These are phyloP conservation scores for Brachionus plicatilis DNA, from an alignment of 1,140 invertebrate species.

Conservation along the genomic window DNA sequence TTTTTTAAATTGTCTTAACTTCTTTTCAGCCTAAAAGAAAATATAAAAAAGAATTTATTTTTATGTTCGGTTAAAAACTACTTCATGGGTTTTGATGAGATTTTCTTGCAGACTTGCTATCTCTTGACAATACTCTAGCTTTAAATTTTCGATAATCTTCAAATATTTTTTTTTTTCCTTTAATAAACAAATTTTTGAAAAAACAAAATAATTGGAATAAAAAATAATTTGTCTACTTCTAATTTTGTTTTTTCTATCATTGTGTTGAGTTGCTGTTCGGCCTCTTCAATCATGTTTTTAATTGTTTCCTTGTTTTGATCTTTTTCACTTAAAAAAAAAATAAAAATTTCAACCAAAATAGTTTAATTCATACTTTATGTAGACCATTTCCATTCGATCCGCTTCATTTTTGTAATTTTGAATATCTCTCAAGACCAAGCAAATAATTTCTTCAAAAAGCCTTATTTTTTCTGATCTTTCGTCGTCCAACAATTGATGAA, in stretches of 20 bases:
- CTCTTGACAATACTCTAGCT: background rate
- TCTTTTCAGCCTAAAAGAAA: background rate
- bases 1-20: background rate
- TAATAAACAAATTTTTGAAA: background rate
- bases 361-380: background rate
- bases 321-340: constrained; percentile 1
- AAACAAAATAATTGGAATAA: background rate
- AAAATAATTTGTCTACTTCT: background rate
- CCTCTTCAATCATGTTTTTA: constrained; percentile 37
- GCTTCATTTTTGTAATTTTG: constrained; percentile 1
- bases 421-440: background rate
- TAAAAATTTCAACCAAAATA: background rate
- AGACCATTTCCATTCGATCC: background rate
- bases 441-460: constrained; percentile 34
- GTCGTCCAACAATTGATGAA: background rate
- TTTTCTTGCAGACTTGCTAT: background rate
- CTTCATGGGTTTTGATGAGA: background rate
- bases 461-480: background rate
- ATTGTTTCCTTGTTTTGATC: constrained; percentile 7
- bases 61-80: background rate
- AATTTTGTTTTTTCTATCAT: background rate
- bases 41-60: background rate
- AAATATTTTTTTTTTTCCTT: constrained; percentile 11
- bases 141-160: constrained; percentile 3
- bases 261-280: background rate